A percentile compares a stretch with the other conserved stretches of the same genome.
phyloP scores from a whole-genome alignment of 2,888 invertebrate species.

The Caenorhabditis virilis region DNA sequence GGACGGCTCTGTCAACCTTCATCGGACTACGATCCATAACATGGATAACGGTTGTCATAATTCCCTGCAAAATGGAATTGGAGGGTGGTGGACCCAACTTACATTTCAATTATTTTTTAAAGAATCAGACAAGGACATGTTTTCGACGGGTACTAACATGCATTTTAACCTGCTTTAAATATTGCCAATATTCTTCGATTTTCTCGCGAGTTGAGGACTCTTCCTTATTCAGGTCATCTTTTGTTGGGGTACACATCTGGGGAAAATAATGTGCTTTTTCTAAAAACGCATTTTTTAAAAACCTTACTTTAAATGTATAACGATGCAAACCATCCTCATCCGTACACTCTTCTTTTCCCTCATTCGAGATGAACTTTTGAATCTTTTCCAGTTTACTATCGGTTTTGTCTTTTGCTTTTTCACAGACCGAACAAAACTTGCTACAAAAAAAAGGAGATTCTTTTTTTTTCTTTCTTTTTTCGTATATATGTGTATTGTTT shows the following conservation, averaged over 20 bases:
- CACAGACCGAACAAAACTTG: slow-evolving; percentile 59
- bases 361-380: slow-evolving; percentile 42
- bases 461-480: no score
- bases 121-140: not conserved
- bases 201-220: slow-evolving; percentile 49
- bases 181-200: slow-evolving; percentile 60
- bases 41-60: slow-evolving; percentile 59
- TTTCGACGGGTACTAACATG: slow-evolving; percentile 16
- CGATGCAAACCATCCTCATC: slow-evolving; percentile 33
- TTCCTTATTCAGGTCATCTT: slow-evolving; percentile 41
- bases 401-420: slow-evolving; percentile 43
- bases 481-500: no score
- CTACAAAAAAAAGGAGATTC: no score
- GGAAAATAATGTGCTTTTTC: not conserved
- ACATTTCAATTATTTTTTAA: not conserved
- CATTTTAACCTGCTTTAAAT: slow-evolving; percentile 56
- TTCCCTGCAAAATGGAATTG: slow-evolving; percentile 55
- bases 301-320: slow-evolving; percentile 46
- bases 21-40: slow-evolving; percentile 54
- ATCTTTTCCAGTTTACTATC: slow-evolving; percentile 28
- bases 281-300: not conserved
- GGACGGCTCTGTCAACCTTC: slow-evolving; percentile 24
- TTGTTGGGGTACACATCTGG: slow-evolving; percentile 60
- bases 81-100: no score
- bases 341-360: slow-evolving; percentile 42